These are phyloP conservation scores for Somateria mollissima DNA, from an alignment of 2,797 vertebrate genomes.

Conservation along the genomic window DNA sequence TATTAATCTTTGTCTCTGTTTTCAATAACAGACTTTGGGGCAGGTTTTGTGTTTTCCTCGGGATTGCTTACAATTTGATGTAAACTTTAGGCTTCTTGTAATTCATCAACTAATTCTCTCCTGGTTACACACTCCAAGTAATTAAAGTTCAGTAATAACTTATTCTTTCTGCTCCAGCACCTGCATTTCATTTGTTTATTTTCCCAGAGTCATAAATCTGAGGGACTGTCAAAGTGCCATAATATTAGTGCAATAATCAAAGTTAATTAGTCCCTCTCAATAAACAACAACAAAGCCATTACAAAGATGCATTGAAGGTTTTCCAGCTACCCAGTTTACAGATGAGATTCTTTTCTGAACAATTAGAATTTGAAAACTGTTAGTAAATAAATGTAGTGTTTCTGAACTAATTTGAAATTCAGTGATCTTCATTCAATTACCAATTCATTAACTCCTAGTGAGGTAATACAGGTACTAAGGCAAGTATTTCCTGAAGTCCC, in stretches of 20 bases:
- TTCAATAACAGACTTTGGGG: conserved; percentile 38
- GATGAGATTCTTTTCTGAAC: conserved; percentile 60
- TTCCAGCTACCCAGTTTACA: conserved; percentile 69
- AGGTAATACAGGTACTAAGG: not conserved
- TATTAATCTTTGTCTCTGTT: conserved; percentile 53
- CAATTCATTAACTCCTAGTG: conserved; percentile 46
- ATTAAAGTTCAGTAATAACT: conserved; percentile 97
- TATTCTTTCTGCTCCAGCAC: conserved; percentile 99
- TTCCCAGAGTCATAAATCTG: conserved; percentile 97
- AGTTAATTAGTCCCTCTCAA: conserved; percentile 96
- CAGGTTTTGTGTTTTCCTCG: conserved; percentile 49
- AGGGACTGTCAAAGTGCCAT: conserved; percentile 92
- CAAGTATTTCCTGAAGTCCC: not conserved
- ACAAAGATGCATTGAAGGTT: conserved; percentile 78
- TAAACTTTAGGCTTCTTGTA: conserved; percentile 85
- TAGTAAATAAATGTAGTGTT: conserved; percentile 19
- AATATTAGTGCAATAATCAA: conserved; percentile 99
- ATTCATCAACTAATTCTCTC: conserved; percentile 89
- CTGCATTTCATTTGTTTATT: conserved; percentile 99
- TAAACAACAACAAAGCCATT: conserved; percentile 83
- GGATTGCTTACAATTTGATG: conserved; percentile 80
- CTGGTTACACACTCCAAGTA: conserved; percentile 89
- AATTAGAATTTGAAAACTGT: conserved; percentile 65
- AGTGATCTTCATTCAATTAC: not conserved
- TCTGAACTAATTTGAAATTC: conserved; percentile 54